phyloP scores from a whole-genome alignment of 1,140 invertebrate species.

The Holcopasites calliopsidis region DNA sequence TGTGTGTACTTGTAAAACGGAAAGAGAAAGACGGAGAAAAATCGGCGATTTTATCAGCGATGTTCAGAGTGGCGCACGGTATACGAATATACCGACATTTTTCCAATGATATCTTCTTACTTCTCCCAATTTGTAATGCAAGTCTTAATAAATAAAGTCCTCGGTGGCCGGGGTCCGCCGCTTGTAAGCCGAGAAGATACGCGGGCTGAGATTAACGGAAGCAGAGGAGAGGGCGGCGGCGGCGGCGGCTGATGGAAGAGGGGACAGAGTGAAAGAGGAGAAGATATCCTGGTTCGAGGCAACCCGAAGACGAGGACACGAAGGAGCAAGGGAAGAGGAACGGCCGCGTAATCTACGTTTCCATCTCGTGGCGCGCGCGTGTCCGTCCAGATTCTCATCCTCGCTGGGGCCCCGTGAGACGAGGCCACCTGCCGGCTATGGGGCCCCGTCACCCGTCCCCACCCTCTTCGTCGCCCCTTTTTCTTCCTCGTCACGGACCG shows the following conservation, averaged over 20 bases:
- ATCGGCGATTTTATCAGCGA: slow-evolving; percentile 43
- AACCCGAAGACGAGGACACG: slow-evolving; percentile 39
- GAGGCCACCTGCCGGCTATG: slow-evolving; percentile 75
- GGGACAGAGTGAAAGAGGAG: slow-evolving; percentile 22
- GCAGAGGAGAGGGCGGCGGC: slow-evolving; percentile 31
- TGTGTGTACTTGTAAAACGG: background rate
- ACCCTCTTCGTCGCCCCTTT: background rate
- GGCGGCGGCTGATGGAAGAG: slow-evolving; percentile 35
- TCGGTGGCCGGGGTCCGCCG: slow-evolving; percentile 28
- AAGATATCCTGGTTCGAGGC: slow-evolving; percentile 43
- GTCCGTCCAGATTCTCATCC: slow-evolving; percentile 77
- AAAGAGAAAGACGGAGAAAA: background rate
- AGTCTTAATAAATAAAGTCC: slow-evolving; percentile 61
- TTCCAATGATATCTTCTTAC: slow-evolving; percentile 56
- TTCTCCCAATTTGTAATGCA: slow-evolving; percentile 56
- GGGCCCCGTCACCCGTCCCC: slow-evolving; percentile 35
- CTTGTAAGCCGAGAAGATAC: slow-evolving; percentile 57
- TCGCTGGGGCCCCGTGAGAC: slow-evolving; percentile 69
- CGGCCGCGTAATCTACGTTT: slow-evolving; percentile 73
- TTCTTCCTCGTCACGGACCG: background rate
- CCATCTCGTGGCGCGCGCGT: slow-evolving; percentile 78
- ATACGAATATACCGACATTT: slow-evolving; percentile 47
- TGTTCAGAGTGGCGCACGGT: slow-evolving; percentile 20
- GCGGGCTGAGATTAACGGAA: slow-evolving; percentile 63
- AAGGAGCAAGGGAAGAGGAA: slow-evolving; percentile 56